phyloP scores from a whole-genome alignment of 2,113 vertebrate genomes.

The Orientallactaga bullata region DNA sequence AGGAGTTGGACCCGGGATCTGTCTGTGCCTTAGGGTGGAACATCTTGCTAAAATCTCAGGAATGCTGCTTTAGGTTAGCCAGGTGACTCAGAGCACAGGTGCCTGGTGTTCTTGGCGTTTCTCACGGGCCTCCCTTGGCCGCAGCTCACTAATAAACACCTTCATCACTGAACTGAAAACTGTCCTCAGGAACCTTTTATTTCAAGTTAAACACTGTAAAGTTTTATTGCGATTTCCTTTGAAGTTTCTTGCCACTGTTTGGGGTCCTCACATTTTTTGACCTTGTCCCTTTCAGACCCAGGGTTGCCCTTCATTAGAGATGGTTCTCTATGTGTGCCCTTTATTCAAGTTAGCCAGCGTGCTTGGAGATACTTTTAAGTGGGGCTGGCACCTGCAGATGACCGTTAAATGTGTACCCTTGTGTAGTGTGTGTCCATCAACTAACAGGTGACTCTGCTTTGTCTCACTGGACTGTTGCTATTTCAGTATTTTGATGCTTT shows the following conservation, averaged over 20 bases:
- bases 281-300: neutral
- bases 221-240: neutral
- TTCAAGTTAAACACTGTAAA: neutral
- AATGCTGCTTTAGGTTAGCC: constrained; percentile 42
- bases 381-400: constrained; percentile 84
- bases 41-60: constrained; percentile 53
- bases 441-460: constrained; percentile 63
- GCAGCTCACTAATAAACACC: neutral
- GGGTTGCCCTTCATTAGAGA: constrained; percentile 64
- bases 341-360: constrained; percentile 61
- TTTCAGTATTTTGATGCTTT: constrained; percentile 83
- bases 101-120: neutral
- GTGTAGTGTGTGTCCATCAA: constrained; percentile 55
- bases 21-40: neutral
- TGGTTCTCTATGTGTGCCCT: constrained; percentile 53
- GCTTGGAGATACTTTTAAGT: constrained; percentile 56
- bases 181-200: neutral
- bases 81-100: neutral
- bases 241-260: constrained; percentile 75
- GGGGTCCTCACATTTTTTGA: constrained; percentile 35
- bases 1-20: neutral
- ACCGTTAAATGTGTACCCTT: constrained; percentile 76
- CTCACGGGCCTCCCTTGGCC: neutral
- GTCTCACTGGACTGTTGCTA: constrained; percentile 78
- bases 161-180: neutral